Evolutionary conservation across 2,113 vertebrate species (phyloP).

Genomic region (Clinocottus analis): DNA sequence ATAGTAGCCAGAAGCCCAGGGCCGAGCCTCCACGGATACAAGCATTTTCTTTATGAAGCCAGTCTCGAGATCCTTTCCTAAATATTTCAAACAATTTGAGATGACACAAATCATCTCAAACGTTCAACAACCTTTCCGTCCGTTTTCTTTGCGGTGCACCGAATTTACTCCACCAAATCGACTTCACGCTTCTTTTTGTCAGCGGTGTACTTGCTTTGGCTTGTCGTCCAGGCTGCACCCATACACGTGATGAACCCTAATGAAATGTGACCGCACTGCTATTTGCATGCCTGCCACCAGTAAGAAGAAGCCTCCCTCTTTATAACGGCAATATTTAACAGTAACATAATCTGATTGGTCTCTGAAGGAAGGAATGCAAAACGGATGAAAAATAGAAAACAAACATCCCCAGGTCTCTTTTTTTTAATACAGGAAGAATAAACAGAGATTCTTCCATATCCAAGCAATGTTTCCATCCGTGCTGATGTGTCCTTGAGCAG

Average conservation of each 20-base stretch:
- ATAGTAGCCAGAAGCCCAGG: conserved; percentile 26
- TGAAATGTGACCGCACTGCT: neutral
- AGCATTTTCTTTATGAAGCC: conserved; percentile 1
- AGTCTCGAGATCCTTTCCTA: neutral
- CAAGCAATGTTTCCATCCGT: conserved; percentile 15
- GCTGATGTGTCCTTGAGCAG: conserved; percentile 54
- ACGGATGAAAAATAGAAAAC: conserved; percentile 25
- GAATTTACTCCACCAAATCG: neutral
- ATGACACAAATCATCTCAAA: neutral
- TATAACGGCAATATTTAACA: conserved; percentile 39
- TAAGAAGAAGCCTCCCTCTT: neutral
- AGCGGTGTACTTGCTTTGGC: neutral
- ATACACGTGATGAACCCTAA: neutral
- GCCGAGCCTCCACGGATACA: conserved; percentile 6
- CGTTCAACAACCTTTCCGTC: neutral
- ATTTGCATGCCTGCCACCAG: conserved; percentile 8
- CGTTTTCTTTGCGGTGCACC: neutral
- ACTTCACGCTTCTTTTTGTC: too few relatives aligned
- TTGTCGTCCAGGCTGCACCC: neutral
- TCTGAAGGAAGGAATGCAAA: conserved; percentile 38
- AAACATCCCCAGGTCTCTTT: conserved; percentile 40
- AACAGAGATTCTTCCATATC: conserved; percentile 28
- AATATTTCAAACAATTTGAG: conserved; percentile 15
- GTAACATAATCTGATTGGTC: conserved; percentile 41
- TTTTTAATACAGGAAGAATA: conserved; percentile 23